Percentiles rank a stretch among this genome's conserved stretches.
phyloP scores from a whole-genome alignment of 2,888 invertebrate genomes.

The Fragum fragum region DNA sequence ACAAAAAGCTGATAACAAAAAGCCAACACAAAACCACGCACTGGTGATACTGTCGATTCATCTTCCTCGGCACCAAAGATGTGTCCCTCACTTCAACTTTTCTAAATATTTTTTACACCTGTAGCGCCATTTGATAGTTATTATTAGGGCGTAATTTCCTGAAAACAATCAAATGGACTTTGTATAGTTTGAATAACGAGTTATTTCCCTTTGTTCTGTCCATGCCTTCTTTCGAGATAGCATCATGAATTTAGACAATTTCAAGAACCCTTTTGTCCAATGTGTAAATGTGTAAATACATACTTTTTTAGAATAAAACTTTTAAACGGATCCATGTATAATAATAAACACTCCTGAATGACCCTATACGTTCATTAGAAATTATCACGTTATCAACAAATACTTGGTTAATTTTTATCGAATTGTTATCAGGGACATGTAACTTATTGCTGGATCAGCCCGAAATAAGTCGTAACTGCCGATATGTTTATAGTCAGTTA shows the following conservation, averaged over 20 bases:
- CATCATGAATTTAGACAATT: too few species aligned
- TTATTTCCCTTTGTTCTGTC: not conserved
- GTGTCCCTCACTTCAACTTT: too few species aligned
- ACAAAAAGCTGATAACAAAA: not conserved
- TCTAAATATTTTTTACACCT: too few species aligned
- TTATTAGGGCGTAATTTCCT: not conserved
- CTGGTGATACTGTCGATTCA: not conserved
- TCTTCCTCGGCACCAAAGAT: too few species aligned
- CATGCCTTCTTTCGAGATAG: too few species aligned
- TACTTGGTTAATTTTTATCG: not conserved
- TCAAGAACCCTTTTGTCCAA: too few species aligned
- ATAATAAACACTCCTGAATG: too few species aligned
- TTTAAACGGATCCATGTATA: too few species aligned
- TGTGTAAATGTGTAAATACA: too few species aligned
- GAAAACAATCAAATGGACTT: not conserved
- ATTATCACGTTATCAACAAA: not conserved
- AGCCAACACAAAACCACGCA: not conserved
- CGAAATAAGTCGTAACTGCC: too few species aligned
- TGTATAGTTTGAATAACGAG: not conserved
- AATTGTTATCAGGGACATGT: not conserved
- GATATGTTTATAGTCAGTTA: too few species aligned
- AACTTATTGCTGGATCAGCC: not conserved
- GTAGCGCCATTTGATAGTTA: not conserved
- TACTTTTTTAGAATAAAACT: too few species aligned
- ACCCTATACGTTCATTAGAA: not conserved